These are phyloP conservation scores for Cloeon dipterum DNA, from an alignment of 2,888 invertebrate species.

Conservation along the genomic window DNA sequence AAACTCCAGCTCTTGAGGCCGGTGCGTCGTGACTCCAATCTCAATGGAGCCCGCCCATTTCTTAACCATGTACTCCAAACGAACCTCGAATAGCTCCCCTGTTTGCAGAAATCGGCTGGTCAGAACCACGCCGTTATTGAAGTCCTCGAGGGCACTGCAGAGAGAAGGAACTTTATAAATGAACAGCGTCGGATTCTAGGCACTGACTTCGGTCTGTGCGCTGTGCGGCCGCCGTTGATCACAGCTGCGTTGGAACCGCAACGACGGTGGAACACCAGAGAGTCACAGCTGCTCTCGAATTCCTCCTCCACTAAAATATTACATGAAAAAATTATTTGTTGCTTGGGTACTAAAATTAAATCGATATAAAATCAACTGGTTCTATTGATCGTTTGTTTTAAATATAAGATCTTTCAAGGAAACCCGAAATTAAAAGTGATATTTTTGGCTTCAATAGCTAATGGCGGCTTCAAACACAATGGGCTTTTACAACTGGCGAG, in stretches of 20 bases:
- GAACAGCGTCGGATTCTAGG: not conserved
- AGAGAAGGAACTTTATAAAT: slow-evolving; percentile 3
- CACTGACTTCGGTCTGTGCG: slow-evolving; percentile 72
- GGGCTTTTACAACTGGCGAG: no score
- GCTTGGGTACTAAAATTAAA: not conserved
- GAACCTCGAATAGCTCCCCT: slow-evolving; percentile 81
- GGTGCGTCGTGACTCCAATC: slow-evolving; percentile 79
- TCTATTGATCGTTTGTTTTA: no score
- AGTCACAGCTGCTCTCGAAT: not conserved
- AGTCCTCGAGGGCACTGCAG: slow-evolving; percentile 65
- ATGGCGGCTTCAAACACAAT: no score
- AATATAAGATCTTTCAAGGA: no score
- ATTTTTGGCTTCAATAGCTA: no score
- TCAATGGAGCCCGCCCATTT: slow-evolving; percentile 93
- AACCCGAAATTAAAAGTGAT: no score
- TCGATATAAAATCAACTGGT: not conserved
- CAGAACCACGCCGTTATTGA: slow-evolving; percentile 83
- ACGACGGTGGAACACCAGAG: slow-evolving; percentile 71
- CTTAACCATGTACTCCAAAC: slow-evolving; percentile 70
- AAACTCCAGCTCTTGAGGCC: slow-evolving; percentile 64
- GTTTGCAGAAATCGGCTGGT: slow-evolving; percentile 64
- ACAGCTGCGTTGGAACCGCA: slow-evolving; percentile 87
- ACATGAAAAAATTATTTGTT: not conserved
- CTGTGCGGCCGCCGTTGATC: slow-evolving; percentile 72
- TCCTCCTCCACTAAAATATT: not conserved